phyloP scores from a whole-genome alignment of 2,797 vertebrate genomes.

The Chromobotia macracanthus region DNA sequence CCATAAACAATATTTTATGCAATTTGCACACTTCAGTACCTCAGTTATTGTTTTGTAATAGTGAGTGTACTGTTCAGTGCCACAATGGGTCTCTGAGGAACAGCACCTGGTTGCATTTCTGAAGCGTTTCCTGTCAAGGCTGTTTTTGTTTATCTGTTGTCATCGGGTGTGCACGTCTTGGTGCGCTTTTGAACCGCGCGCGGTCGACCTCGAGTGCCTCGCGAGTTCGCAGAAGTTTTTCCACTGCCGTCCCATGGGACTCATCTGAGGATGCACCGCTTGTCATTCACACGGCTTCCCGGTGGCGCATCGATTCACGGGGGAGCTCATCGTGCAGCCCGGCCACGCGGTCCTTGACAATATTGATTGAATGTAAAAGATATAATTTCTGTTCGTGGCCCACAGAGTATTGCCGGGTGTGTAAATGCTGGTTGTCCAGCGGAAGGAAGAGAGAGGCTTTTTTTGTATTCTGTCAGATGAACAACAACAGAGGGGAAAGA shows the following conservation, averaged over 20 bases:
- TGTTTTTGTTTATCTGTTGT: neutral
- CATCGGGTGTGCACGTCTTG: neutral
- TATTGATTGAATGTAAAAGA: slow-evolving; percentile 51
- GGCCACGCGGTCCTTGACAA: slow-evolving; percentile 32
- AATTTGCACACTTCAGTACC: neutral
- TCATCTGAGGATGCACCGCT: slow-evolving; percentile 22
- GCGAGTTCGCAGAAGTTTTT: slow-evolving; percentile 9
- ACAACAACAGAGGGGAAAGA: slow-evolving; percentile 12
- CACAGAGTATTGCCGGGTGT: slow-evolving; percentile 15
- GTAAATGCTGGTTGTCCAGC: slow-evolving; percentile 30
- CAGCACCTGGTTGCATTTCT: slow-evolving; percentile 9
- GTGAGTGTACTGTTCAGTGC: neutral
- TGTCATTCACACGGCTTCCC: slow-evolving; percentile 37
- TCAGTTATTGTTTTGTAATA: neutral
- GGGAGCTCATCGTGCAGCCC: slow-evolving; percentile 22
- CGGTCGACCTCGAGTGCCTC: slow-evolving; percentile 7
- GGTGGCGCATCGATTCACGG: slow-evolving; percentile 25
- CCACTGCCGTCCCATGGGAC: neutral
- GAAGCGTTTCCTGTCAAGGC: slow-evolving; percentile 4
- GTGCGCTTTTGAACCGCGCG: neutral
- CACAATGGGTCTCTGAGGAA: neutral
- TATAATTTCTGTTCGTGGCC: slow-evolving; percentile 44
- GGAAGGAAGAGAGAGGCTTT: slow-evolving; percentile 13
- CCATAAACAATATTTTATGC: neutral
- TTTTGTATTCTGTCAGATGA: slow-evolving; percentile 23